Conservation (phyloP, 2,888 invertebrate genomes). For the Smittia aterrima region DNA sequence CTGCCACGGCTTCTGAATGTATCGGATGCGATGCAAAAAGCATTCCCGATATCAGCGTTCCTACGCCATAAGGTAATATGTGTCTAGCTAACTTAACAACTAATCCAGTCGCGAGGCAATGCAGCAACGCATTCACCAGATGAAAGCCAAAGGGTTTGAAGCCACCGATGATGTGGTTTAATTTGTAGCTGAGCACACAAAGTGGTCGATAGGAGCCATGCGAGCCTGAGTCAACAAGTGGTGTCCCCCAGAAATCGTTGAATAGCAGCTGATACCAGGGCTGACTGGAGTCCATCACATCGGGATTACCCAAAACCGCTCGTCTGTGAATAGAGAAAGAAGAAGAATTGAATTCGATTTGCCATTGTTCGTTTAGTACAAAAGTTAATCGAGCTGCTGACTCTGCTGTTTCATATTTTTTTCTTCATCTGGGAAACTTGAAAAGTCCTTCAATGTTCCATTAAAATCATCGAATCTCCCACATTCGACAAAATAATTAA, state of each 20-base stretch:
- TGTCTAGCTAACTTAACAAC: slow-evolving; percentile 75
- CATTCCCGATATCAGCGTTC: slow-evolving; percentile 73
- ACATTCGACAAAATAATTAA: slow-evolving; percentile 1
- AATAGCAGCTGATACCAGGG: slow-evolving; percentile 78
- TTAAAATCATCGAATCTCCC: not conserved
- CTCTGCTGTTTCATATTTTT: slow-evolving; percentile 9
- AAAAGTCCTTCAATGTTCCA: not conserved
- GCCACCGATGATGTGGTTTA: slow-evolving; percentile 76
- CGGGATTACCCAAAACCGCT: slow-evolving; percentile 92
- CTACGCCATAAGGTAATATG: slow-evolving; percentile 66
- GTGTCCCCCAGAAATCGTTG: slow-evolving; percentile 98
- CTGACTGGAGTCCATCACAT: slow-evolving; percentile 75
- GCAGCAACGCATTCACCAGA: slow-evolving; percentile 79
- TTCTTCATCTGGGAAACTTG: not conserved
- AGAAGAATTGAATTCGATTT: slow-evolving; percentile 37
- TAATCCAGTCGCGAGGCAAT: slow-evolving; percentile 78
- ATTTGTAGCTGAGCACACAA: slow-evolving; percentile 82
- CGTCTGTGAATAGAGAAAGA: slow-evolving; percentile 68
- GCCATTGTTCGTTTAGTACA: not conserved
- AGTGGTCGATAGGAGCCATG: slow-evolving; percentile 97
- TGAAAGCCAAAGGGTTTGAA: slow-evolving; percentile 82
- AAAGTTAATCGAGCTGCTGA: slow-evolving; percentile 20
- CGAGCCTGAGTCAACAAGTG: slow-evolving; percentile 85
- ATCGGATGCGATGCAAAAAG: slow-evolving; percentile 94
- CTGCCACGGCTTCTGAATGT: slow-evolving; percentile 95